Conservation (phyloP, 2,888 invertebrate species). For the Tholera decimalis region DNA sequence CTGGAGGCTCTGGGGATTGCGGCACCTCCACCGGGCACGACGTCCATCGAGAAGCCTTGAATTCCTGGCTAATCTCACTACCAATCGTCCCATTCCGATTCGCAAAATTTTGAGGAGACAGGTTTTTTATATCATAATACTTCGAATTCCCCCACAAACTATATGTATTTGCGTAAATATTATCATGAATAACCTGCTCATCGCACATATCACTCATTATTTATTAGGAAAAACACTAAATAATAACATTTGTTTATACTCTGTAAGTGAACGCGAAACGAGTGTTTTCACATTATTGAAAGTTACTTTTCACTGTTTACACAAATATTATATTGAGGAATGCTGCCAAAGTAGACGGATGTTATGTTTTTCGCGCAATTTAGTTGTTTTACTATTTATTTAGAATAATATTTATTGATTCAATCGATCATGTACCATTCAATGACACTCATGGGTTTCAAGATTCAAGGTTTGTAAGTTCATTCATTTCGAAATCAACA, state of each 20-base stretch:
- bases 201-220: conserved; percentile 65
- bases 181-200: conserved; percentile 58
- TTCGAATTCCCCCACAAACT: conserved; percentile 71
- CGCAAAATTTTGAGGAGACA: conserved; percentile 64
- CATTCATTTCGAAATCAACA: conserved; percentile 63
- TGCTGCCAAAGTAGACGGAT: conserved; percentile 26
- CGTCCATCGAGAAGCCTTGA: conserved; percentile 50
- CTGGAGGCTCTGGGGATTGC: conserved; percentile 42
- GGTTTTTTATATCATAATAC: conserved; percentile 71
- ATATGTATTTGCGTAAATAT: conserved; percentile 66
- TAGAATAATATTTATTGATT: conserved; percentile 58
- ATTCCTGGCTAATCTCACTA: conserved; percentile 54
- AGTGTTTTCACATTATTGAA: conserved; percentile 62
- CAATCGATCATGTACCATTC: conserved; percentile 60
- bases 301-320: conserved; percentile 42
- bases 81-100: conserved; percentile 56
- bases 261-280: conserved; percentile 27
- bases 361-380: conserved; percentile 36
- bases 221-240: conserved; percentile 54
- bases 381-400: conserved; percentile 45
- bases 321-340: conserved; percentile 10
- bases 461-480: conserved; percentile 59
- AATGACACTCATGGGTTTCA: conserved; percentile 63
- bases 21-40: conserved; percentile 38
- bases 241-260: conserved; percentile 62